Base-by-base conservation (phyloP, 1,140 invertebrate genomes). In the Drosophila littoralis region DNA sequence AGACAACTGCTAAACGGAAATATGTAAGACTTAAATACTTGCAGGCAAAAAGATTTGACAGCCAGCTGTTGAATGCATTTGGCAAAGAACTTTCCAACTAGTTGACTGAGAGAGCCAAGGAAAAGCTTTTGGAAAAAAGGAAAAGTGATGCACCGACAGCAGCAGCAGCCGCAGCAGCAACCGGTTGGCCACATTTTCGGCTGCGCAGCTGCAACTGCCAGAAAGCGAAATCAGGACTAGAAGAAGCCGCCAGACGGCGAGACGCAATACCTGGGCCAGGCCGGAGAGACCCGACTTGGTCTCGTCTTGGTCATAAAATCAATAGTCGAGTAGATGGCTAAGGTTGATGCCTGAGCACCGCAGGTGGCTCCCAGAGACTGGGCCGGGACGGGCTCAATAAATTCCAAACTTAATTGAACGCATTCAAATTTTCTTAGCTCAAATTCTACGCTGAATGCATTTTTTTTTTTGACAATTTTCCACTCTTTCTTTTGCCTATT, bases 161-260 rank as follows among this genome's bases (percentile, higher is more conserved):
- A 22, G 22, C 22, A 22, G 22, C 15, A 22, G 22, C 22, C 2
- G 22, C 22, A 22, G 22, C 52, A 28, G 45, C 42, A 86, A 88
- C 83, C 83, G 88, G 83, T 88, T 88, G 40, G 40, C 17, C 42
- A 43, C 8, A 7, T 55, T 58, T 57, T 17, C 9, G 45, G 46
- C 28, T 55, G 64, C 59, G 9, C 66, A 60, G 48, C 64, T 67
- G 52, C 77, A 72, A 6, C 65, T 43, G 67, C 54, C 67, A 59
- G 81, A 88, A 88, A 88, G 84, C 84, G 84, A 88, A 84, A 84
- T 77, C 85, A 88, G 84, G 84, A 88, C 80, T 51, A 75, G 55
- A 67, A 69, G 55, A 65, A 28, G 59, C 33, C 9, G 32, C 50
- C 59, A 67, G 61, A 57, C 50, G 70, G 40, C 70, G 59, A 54